Base-by-base conservation (phyloP, 2,888 invertebrate species). In the Ischnura elegans region DNA sequence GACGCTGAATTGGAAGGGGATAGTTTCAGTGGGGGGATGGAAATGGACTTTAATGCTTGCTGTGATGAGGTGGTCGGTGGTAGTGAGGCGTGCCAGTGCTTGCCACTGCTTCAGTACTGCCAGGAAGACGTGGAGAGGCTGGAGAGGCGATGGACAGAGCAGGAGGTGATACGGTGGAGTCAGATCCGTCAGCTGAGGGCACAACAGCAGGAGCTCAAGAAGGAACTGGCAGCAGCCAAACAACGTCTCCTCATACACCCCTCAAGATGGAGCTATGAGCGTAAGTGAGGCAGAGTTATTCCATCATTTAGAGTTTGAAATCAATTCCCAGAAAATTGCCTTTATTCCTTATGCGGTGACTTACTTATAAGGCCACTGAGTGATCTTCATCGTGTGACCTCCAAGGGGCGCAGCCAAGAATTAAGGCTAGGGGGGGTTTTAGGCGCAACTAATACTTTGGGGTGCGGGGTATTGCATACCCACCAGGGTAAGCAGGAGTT, bases 251-350 rank as follows among this genome's bases (percentile, higher is more conserved):
- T 96, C 95, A 96, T 97, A 94, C 96, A 96, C 93, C 95, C 96
- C 61, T 95, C 95, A 93, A 96, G 96, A 94, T 97, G 97, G 97
- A 96, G 96, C 94, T 97, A 96, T 95, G 97, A 97, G 95, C 96
- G 97, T 96, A 95, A 96, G 96, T 96, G 95, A 94, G 93, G 93
- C 55, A 61, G 43, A n/a, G n/a, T n/a, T n/a, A n/a, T n/a, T n/a
- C n/a, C n/a, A n/a, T n/a, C n/a, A n/a, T n/a, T n/a, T n/a, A n/a
- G n/a, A n/a, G n/a, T n/a, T n/a, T n/a, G n/a, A n/a, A n/a, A n/a
- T n/a, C n/a, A n/a, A n/a, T n/a, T n/a, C n/a, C n/a, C n/a, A n/a
- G n/a, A n/a, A n/a, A n/a, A n/a, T n/a, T n/a, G n/a, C n/a, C n/a
- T n/a, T n/a, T n/a, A n/a, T n/a, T n/a, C n/a, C n/a, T n/a, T n/a